Evolutionary conservation across 2,888 invertebrate species (phyloP), one percentile per base, ranked within the genome.

Genomic region (Falcaria lacertinaria): DNA sequence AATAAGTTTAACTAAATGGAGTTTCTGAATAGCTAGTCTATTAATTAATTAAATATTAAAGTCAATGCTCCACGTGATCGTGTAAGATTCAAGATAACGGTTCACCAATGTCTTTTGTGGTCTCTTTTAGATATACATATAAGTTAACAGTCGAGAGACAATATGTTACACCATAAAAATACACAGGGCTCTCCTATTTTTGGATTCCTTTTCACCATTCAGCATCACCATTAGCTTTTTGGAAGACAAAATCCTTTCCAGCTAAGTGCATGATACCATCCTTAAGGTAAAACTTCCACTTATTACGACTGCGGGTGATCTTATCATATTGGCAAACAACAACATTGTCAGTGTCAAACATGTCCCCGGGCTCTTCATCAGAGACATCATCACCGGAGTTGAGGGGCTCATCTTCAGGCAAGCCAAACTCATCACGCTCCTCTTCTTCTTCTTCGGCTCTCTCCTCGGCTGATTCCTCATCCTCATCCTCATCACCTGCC

Each of bases 261-360:
- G 95, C 95, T 72, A 99, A 93, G 91, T 98, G 99, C 99, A 99
- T 99, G 54, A 99, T 98, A 47, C 99, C 99, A 89, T 99, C 99
- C 90, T 99, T 99, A 54, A 99, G 91, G 82, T 98, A 97, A 83
- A 99, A 99, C 90, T 99, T 99, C 99, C 99, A 99, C 85, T 98
- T 98, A 85, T 98, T 98, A 69, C 99, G 94, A 80, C 97, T 98
- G 79, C 99, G 93, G 54, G 98, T 98, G 49, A 99, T 98, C 96
- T 99, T 99, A 89, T 99, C 99, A 89, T 99, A 99, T 85, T 99
- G 99, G 82, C 99, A 99, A 47, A 99, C 99, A 50, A 99, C 97
- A 45, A 99, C 98, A 91, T 99, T 99, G 64, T 99, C 99, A 34
- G 99, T 98, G 68, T 99, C 99, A 89, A 99, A 99, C 76, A 99